phyloP scores from a whole-genome alignment of 1,140 invertebrate genomes.

The Trachelipus rathkii region DNA sequence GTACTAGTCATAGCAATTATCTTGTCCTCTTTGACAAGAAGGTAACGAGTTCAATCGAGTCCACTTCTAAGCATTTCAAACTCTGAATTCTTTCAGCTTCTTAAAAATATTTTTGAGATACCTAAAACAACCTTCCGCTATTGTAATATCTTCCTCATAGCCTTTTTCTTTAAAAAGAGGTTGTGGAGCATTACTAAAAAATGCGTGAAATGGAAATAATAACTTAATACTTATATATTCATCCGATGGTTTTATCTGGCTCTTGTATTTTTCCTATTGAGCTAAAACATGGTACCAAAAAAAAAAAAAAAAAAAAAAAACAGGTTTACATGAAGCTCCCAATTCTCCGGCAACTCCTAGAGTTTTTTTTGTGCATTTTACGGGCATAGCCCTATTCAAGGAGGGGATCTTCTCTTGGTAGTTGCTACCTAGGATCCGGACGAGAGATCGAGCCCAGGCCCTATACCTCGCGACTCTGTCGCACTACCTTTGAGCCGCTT shows the following conservation, averaged over 20 bases:
- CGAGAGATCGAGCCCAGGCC: no score
- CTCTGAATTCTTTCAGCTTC: slow-evolving; percentile 92
- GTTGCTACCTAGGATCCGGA: no score
- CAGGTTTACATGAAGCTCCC: slow-evolving; percentile 97
- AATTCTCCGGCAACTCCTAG: slow-evolving; percentile 83
- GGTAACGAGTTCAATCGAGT: slow-evolving; percentile 89
- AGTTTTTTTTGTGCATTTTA: slow-evolving; percentile 76
- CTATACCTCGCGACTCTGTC: no score
- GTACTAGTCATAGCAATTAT: slow-evolving; percentile 99
- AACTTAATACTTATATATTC: slow-evolving; percentile 54
- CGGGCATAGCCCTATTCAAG: no score
- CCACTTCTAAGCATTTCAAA: slow-evolving; percentile 92
- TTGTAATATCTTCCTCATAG: slow-evolving; percentile 82
- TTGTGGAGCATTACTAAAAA: slow-evolving; percentile 87
- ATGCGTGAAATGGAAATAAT: slow-evolving; percentile 88
- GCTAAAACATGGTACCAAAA: slow-evolving; percentile 78
- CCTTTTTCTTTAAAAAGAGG: slow-evolving; percentile 78
- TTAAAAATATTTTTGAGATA: slow-evolving; percentile 95
- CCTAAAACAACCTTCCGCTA: slow-evolving; percentile 87
- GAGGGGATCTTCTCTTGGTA: no score
- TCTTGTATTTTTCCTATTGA: slow-evolving; percentile 84
- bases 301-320: slow-evolving; percentile 87
- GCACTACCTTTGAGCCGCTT: no score
- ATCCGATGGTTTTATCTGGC: slow-evolving; percentile 58
- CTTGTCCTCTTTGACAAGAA: slow-evolving; percentile 98